Base-by-base conservation (phyloP, 2,797 vertebrate genomes). In the Scolopax rusticola region DNA sequence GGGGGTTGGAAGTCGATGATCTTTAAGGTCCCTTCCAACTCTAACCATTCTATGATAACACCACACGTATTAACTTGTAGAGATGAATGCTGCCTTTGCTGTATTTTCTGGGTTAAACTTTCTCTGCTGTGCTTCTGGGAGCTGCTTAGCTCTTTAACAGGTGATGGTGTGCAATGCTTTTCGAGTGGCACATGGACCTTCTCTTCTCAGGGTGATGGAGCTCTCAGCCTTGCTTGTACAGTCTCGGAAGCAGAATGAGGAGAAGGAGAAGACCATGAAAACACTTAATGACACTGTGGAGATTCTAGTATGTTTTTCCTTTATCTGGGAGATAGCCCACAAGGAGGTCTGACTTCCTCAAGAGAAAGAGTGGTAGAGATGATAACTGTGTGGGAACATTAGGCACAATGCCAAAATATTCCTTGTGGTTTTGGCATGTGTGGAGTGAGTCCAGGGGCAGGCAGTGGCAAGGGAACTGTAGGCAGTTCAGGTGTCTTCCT, bases 171-270 rank as follows among this genome's bases (percentile, higher is more conserved):
- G 80, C 84, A 40, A 5, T 79, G 84, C 80, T 95, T 94, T 84
- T 93, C 87, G 88, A 95, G 64, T 90, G 64, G 86, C 94, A 9
- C 19, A 1, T 78, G 94, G 84, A 83, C 91, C 80, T 94, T 96
- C 71, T 97, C 85, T 97, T 94, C 94, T 80, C 90, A 99, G 99
- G 97, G 97, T 99, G 32, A 87, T 94, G 2, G 98, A 98, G 90
- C 98, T 99, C 50, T 98, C 98, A 76, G 81, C 67, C 92, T 97
- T 98, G 6, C 97, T 99, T 84, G 97, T 97, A 82, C 93, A 96
- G 38, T 97, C 97, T 95, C 97, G 98, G 85, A 95, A 96, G 87
- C 97, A 98, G 95, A 97, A 95, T 36, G 97, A 98, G 94, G 97
- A 97, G 63, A 96, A 98, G 64, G 96, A 95, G 95, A 97, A 97